These are phyloP conservation scores for Microcebus murinus DNA, from an alignment of 2,113 vertebrate species.

Conservation along the genomic window DNA sequence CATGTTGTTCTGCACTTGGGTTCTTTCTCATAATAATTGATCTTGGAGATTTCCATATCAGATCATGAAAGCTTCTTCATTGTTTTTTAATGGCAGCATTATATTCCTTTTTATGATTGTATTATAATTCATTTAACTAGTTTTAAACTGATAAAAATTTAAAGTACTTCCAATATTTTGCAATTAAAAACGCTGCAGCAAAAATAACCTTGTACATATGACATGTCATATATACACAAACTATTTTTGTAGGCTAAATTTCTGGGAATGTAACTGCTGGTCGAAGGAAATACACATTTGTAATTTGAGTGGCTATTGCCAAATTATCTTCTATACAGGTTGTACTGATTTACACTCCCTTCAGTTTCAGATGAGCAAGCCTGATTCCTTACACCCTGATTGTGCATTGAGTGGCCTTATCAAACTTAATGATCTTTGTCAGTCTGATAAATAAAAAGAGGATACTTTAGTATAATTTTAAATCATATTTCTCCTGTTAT, in stretches of 20 bases:
- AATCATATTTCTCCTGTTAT: neutral
- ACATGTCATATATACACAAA: neutral
- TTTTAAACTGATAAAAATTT: neutral
- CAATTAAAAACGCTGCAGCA: conserved; percentile 23
- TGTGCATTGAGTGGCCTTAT: neutral
- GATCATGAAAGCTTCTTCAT: neutral
- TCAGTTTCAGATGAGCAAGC: neutral
- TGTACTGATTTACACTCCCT: neutral
- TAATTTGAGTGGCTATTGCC: neutral
- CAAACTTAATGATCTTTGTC: neutral
- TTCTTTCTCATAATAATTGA: conserved; percentile 19
- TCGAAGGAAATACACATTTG: conserved; percentile 15
- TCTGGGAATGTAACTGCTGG: neutral
- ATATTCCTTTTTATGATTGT: neutral
- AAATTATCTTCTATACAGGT: neutral
- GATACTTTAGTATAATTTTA: neutral
- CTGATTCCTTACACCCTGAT: neutral
- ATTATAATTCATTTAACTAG: neutral
- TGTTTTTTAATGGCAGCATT: neutral
- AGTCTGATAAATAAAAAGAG: conserved; percentile 3
- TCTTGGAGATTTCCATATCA: conserved; percentile 9
- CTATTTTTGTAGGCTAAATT: neutral
- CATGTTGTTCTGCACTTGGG: neutral
- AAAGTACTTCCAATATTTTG: conserved; percentile 2
- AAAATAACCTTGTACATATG: neutral